Conservation (phyloP, 2,797 vertebrate species). For the Dallia pectoralis region DNA sequence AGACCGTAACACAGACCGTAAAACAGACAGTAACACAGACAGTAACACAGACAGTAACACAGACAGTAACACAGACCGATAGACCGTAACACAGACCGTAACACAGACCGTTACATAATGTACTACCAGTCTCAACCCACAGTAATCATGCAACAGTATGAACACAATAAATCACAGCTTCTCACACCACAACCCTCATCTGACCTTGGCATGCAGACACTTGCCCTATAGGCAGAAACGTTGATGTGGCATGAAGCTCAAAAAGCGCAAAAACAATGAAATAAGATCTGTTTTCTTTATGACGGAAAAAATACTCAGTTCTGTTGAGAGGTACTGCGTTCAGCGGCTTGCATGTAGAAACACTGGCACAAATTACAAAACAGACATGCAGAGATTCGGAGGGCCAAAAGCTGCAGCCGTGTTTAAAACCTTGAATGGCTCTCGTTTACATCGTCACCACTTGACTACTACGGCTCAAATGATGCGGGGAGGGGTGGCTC, state of each 20-base stretch:
- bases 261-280: conserved; percentile 37
- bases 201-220: conserved; percentile 39
- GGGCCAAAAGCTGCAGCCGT: conserved; percentile 48
- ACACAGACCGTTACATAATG: no score
- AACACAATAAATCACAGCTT: conserved; percentile 3
- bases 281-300: conserved; percentile 46
- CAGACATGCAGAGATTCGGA: conserved; percentile 60
- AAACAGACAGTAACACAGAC: no score
- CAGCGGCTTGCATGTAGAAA: conserved; percentile 44
- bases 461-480: not conserved
- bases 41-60: no score
- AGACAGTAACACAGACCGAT: no score
- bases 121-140: not conserved
- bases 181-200: conserved; percentile 23
- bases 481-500: conserved; percentile 50
- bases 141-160: conserved; percentile 22
- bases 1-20: no score
- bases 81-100: no score
- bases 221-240: conserved; percentile 22
- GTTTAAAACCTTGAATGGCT: conserved; percentile 22
- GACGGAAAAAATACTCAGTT: conserved; percentile 37
- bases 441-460: not conserved
- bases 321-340: conserved; percentile 50
- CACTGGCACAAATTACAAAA: conserved; percentile 51
- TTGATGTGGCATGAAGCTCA: conserved; percentile 34